phyloP scores from a whole-genome alignment of 1,140 invertebrate genomes.

The Ostrea denselamellosa region DNA sequence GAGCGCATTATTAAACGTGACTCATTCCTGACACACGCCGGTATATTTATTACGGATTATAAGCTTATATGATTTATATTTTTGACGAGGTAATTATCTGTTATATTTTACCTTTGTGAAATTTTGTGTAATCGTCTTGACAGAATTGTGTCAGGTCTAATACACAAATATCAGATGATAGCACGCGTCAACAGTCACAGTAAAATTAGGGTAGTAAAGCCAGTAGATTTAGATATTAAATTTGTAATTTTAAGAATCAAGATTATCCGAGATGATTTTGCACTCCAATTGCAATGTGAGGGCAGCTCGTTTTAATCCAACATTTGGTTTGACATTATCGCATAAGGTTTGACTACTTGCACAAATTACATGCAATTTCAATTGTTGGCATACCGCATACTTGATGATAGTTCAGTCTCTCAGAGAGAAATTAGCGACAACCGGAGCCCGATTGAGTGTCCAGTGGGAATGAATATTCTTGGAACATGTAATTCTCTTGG shows the following conservation, averaged over 20 bases:
- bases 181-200: not conserved
- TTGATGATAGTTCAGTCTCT: too few species aligned
- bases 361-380: too few species aligned
- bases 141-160: not conserved
- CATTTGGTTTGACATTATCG: too few species aligned
- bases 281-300: too few species aligned
- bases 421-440: too few species aligned
- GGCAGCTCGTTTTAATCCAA: too few species aligned
- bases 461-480: too few species aligned
- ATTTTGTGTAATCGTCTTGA: not conserved
- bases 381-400: too few species aligned
- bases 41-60: not conserved
- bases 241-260: not conserved
- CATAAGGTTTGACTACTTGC: too few species aligned
- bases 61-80: slow-evolving; percentile 17
- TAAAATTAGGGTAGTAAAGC: not conserved
- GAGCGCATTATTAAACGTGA: slow-evolving; percentile 15
- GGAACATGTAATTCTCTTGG: too few species aligned
- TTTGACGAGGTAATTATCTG: slow-evolving; percentile 31
- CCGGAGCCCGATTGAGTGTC: too few species aligned
- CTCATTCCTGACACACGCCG: slow-evolving; percentile 4
- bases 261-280: too few species aligned
- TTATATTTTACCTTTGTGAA: slow-evolving; percentile 25
- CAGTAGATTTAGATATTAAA: not conserved
- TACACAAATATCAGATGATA: not conserved